Evolutionary conservation across 2,888 invertebrate genomes (phyloP).

Genomic region (Margaritifera margaritifera): DNA sequence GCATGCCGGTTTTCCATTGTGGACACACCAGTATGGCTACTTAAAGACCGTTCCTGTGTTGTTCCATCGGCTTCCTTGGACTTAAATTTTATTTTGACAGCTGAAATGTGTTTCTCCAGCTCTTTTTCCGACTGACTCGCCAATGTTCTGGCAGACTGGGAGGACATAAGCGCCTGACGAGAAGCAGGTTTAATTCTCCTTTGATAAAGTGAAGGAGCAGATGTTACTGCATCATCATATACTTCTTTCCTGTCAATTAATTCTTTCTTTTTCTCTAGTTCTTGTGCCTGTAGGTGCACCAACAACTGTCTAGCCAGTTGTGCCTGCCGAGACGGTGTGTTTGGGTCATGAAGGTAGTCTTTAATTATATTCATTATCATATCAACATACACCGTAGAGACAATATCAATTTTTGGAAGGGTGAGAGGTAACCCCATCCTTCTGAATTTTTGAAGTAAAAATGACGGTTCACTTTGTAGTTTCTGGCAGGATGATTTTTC

Average conservation of each 20-base stretch:
- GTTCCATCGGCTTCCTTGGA: too few species aligned
- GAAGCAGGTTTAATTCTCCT: too few species aligned
- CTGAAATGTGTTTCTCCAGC: too few species aligned
- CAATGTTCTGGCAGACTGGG: too few species aligned
- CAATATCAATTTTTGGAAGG: conserved; percentile 60
- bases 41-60: too few species aligned
- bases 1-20: neutral
- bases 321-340: conserved; percentile 42
- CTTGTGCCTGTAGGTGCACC: conserved; percentile 38
- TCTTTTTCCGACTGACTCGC: too few species aligned
- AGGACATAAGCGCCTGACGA: too few species aligned
- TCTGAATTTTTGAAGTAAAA: neutral
- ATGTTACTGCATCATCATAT: neutral
- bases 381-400: conserved; percentile 57
- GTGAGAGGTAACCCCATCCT: conserved; percentile 32
- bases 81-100: too few species aligned
- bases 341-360: conserved; percentile 47
- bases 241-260: conserved; percentile 15
- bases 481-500: conserved; percentile 31
- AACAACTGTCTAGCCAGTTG: conserved; percentile 42
- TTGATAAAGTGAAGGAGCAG: too few species aligned
- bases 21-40: too few species aligned
- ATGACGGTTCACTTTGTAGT: conserved; percentile 11
- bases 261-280: conserved; percentile 26
- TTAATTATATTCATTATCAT: conserved; percentile 57